Evolutionary conservation across 2,888 invertebrate species (phyloP).

Genomic region (Pegoplata infirma): DNA sequence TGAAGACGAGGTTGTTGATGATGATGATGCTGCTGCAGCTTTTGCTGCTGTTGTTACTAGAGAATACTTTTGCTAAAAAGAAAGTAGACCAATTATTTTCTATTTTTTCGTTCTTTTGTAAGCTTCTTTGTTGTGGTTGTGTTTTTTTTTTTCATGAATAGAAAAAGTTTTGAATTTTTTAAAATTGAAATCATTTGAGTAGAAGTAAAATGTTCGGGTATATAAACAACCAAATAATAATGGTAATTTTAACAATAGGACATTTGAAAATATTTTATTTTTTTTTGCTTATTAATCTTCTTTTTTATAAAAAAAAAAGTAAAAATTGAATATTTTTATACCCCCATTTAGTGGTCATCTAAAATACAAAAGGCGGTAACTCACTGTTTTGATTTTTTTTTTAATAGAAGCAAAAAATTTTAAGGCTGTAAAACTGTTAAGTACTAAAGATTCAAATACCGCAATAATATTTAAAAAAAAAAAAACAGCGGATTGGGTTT

Average conservation of each 20-base stretch:
- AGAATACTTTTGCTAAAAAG: background rate
- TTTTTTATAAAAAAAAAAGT: background rate
- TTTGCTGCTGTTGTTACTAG: background rate
- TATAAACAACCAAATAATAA: background rate
- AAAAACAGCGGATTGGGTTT: too few relatives aligned
- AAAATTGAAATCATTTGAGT: constrained; percentile 13
- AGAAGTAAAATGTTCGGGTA: background rate
- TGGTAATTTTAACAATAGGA: background rate
- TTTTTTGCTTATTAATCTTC: background rate
- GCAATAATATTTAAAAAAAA: too few relatives aligned
- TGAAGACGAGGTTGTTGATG: constrained; percentile 4
- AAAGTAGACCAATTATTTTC: constrained; percentile 13
- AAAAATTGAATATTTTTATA: too few relatives aligned
- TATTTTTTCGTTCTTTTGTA: background rate
- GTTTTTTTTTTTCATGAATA: background rate
- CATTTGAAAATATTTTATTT: too few relatives aligned
- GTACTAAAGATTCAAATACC: too few relatives aligned
- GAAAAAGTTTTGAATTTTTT: background rate
- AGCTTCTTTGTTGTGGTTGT: background rate
- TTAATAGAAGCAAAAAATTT: too few relatives aligned
- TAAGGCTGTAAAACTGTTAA: too few relatives aligned
- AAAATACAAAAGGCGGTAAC: too few relatives aligned
- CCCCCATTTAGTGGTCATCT: too few relatives aligned
- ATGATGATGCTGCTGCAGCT: constrained; percentile 1
- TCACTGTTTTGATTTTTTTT: too few relatives aligned